phyloP scores from a whole-genome alignment of 2,888 invertebrate species.

The Altica lythri region DNA sequence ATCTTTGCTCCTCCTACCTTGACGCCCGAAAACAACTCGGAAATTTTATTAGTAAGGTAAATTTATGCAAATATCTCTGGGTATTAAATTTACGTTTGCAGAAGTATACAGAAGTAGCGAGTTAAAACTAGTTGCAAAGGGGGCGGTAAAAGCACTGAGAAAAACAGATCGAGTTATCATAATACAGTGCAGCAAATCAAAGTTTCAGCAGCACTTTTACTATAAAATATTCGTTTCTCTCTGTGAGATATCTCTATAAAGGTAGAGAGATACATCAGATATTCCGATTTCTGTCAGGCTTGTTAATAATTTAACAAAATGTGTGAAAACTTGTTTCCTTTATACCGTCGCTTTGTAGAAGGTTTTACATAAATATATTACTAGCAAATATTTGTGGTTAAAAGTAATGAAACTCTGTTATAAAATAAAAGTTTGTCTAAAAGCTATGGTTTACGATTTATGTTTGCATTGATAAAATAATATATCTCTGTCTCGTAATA shows the following conservation, averaged over 20 bases:
- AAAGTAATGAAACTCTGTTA: too few species aligned
- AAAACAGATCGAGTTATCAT: slow-evolving; percentile 21
- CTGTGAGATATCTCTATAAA: too few species aligned
- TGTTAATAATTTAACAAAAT: slow-evolving; percentile 12
- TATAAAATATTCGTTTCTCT: too few species aligned
- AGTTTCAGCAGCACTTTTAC: slow-evolving; percentile 15
- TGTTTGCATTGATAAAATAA: too few species aligned
- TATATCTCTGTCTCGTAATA: too few species aligned
- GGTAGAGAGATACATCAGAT: too few species aligned
- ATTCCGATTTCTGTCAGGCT: not conserved
- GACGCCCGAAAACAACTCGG: slow-evolving; percentile 31
- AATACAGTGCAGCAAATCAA: slow-evolving; percentile 23
- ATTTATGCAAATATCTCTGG: slow-evolving; percentile 33
- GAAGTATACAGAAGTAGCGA: not conserved
- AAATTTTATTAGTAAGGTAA: slow-evolving; percentile 36
- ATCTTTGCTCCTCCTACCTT: slow-evolving; percentile 27
- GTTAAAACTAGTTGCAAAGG: slow-evolving; percentile 7
- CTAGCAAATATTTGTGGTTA: slow-evolving; percentile 1
- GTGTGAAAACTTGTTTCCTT: slow-evolving; percentile 1
- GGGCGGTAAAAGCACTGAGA: slow-evolving; percentile 7
- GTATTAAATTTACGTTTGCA: slow-evolving; percentile 27
- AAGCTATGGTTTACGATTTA: too few species aligned
- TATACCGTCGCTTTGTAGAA: slow-evolving; percentile 7
- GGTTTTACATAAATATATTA: not conserved
- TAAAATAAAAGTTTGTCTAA: too few species aligned